Evolutionary conservation across 2,113 vertebrate genomes (phyloP).

Genomic region (Notiomystis cincta): DNA sequence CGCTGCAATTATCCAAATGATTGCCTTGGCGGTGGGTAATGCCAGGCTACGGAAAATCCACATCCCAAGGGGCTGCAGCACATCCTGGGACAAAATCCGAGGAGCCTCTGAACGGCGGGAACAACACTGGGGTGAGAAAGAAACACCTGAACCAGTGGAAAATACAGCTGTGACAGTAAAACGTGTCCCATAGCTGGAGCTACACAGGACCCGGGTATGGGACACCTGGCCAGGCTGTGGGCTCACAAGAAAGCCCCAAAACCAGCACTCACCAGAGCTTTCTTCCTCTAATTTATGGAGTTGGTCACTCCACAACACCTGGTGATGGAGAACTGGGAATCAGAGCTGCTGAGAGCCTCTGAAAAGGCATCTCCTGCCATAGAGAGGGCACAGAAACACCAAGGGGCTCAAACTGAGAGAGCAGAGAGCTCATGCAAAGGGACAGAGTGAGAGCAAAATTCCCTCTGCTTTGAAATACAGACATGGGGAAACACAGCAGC

Average conservation of each 20-base stretch:
- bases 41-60: background rate
- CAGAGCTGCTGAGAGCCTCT: background rate
- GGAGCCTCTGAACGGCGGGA: background rate
- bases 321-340: background rate
- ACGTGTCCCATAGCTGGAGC: background rate
- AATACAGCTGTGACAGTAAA: background rate
- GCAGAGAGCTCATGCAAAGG: background rate
- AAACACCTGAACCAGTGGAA: background rate
- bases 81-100: accelerated
- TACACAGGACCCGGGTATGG: accelerated
- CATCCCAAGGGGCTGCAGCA: background rate
- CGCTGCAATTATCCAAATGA: background rate
- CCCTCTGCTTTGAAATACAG: background rate
- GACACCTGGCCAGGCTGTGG: background rate
- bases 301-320: background rate
- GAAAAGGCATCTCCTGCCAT: background rate
- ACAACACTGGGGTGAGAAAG: background rate
- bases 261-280: background rate
- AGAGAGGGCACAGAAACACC: background rate
- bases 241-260: background rate
- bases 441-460: background rate
- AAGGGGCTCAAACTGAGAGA: background rate
- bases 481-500: accelerated
- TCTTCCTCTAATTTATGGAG: background rate
- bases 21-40: background rate